Conservation (phyloP, 2,797 vertebrate genomes). For the Lagocephalus sceleratus region DNA sequence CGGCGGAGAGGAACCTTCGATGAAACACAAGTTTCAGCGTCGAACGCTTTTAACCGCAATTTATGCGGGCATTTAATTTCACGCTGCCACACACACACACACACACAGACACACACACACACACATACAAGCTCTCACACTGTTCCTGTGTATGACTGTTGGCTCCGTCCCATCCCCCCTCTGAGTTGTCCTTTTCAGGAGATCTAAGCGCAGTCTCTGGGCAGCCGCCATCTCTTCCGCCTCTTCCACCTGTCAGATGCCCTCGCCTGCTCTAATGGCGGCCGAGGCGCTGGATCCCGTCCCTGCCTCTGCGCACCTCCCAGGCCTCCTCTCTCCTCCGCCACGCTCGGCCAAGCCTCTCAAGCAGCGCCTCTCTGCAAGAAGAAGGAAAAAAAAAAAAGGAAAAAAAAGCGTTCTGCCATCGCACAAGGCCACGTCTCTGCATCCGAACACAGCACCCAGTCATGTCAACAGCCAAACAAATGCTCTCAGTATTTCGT, state of each 20-base stretch:
- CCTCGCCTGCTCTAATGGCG: constrained; percentile 57
- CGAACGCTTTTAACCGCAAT: no score
- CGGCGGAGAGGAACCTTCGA: no score
- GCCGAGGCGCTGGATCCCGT: constrained; percentile 63
- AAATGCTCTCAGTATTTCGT: constrained; percentile 23
- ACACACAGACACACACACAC: neutral
- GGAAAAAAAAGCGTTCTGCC: constrained; percentile 30
- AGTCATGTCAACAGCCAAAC: constrained; percentile 18
- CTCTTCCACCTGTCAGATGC: constrained; percentile 75
- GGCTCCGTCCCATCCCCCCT: constrained; percentile 33
- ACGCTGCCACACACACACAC: constrained; percentile 10
- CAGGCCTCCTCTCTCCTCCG: constrained; percentile 45
- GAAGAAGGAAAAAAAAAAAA: constrained; percentile 3
- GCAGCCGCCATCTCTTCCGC: constrained; percentile 51
- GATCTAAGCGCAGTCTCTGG: constrained; percentile 52
- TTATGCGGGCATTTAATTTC: no score
- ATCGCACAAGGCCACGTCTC: constrained; percentile 25
- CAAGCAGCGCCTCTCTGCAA: constrained; percentile 67
- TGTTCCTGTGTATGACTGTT: constrained; percentile 31
- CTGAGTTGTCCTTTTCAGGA: constrained; percentile 50
- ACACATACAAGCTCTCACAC: constrained; percentile 24
- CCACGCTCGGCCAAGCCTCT: constrained; percentile 66
- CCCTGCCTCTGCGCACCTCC: constrained; percentile 57
- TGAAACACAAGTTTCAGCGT: neutral
- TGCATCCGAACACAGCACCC: constrained; percentile 29